Base-by-base conservation (phyloP, 2,113 vertebrate species). In the Dinomys branickii region DNA sequence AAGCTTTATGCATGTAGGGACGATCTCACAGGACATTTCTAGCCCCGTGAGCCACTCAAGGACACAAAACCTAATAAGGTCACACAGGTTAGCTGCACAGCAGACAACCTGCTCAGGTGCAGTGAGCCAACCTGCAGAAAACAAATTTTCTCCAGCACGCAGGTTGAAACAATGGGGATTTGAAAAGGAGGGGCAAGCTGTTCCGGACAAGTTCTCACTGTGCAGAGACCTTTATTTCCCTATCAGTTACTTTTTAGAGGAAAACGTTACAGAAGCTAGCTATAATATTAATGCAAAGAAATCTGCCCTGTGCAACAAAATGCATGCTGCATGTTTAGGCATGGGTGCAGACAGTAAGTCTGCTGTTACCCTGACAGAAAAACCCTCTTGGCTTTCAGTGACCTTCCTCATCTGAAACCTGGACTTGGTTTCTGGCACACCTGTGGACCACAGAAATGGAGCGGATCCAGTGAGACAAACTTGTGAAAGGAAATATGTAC, bases 41-140 rank as follows among this genome's bases (percentile, higher is more conserved):
- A 94, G 92, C 59, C 86, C 96, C 93, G 56, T 85, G 89, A 94
- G 52, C 89, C 91, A 88, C 73, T 90, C 94, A 97, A 97, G 95
- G 98, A 97, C 96, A 84, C 82, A 58, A 92, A 71, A 73, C 75
- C 85, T 16, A 12, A 1, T 22, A 59, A 95, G 92, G 97, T 97
- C 98, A 94, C 97, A 98, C 95, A 96, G 85, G 96, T 5, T 90
- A 95, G 96, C 97, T 97, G 96, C 96, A 93, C 96, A 96, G 98
- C 97, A 97, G 63, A 91, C 85, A 96, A 97, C 95, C 94, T 94
- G 85, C 0, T 96, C 86, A 85, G 96, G 85, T 97, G 19, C 58
- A 5, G 96, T 38, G 92, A 96, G 93, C 20, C 95, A 97, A 77
- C 56, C 97, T 95, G 87, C 97, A 95, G 90, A 98, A 91, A 71